phyloP scores from a whole-genome alignment of 2,888 invertebrate genomes.

The Apodemia zela region DNA sequence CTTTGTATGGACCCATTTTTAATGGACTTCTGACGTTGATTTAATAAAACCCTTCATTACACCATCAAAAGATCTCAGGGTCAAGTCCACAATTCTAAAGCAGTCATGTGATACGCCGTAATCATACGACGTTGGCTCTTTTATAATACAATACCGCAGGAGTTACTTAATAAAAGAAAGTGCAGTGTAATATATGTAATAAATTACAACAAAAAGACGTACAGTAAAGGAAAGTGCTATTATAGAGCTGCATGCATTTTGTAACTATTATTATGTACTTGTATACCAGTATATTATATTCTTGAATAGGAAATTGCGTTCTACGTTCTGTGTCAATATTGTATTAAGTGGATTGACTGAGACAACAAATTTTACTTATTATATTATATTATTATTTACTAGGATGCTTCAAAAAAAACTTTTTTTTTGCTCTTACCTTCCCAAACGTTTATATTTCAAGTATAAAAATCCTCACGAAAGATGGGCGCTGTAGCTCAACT shows the following conservation, averaged over 20 bases:
- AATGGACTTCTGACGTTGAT: conserved; percentile 78
- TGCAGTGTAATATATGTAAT: conserved; percentile 21
- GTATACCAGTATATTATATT: no score
- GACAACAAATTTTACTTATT: no score
- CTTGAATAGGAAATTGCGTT: no score
- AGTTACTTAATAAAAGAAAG: conserved; percentile 27
- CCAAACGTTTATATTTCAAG: no score
- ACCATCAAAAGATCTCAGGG: conserved; percentile 51
- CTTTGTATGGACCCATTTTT: conserved; percentile 54
- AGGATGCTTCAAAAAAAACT: no score
- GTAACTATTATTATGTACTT: no score
- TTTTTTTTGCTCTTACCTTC: no score
- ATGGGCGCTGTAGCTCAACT: no score
- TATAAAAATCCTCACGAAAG: no score
- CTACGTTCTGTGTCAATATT: no score
- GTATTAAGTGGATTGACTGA: no score
- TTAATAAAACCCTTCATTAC: conserved; percentile 79
- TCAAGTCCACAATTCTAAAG: conserved; percentile 36
- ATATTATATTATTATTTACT: no score
- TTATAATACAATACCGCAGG: conserved; percentile 32
- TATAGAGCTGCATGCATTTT: background rate
- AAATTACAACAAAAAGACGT: background rate
- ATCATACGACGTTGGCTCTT: conserved; percentile 41
- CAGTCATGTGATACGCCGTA: conserved; percentile 27
- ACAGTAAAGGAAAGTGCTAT: background rate